A percentile compares a stretch with the other conserved stretches of the same genome.
These are phyloP conservation scores for Thoracochromis brauschi DNA, from an alignment of 2,113 vertebrate species.

Conservation along the genomic window DNA sequence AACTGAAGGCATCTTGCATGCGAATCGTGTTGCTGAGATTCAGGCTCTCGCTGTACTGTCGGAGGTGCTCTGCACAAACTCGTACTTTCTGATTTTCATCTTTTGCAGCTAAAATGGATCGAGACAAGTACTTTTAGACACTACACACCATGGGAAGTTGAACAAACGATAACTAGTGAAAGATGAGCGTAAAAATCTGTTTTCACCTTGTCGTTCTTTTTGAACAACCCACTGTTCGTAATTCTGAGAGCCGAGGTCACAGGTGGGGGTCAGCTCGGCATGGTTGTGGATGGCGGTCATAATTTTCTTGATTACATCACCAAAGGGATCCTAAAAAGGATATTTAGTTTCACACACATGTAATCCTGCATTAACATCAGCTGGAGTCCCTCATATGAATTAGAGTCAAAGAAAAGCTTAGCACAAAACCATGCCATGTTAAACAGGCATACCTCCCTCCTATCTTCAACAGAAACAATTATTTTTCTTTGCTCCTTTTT, in stretches of 20 bases:
- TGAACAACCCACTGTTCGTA: slow-evolving; percentile 92
- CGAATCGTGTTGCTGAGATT: slow-evolving; percentile 87
- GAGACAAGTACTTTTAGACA: neutral
- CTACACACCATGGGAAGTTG: neutral
- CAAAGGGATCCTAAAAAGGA: slow-evolving; percentile 86
- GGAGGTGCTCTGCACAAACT: slow-evolving; percentile 86
- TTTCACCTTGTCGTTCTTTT: slow-evolving; percentile 79
- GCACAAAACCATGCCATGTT: neutral
- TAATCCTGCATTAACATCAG: neutral
- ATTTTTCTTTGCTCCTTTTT: slow-evolving; percentile 79
- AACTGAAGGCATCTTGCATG: slow-evolving; percentile 83
- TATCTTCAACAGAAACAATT: slow-evolving; percentile 74
- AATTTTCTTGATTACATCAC: slow-evolving; percentile 80
- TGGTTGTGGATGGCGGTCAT: slow-evolving; percentile 84
- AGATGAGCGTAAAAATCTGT: neutral
- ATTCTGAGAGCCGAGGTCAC: slow-evolving; percentile 84
- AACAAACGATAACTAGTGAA: neutral
- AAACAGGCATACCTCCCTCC: slow-evolving; percentile 68
- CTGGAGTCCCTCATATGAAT: neutral
- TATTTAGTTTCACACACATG: neutral
- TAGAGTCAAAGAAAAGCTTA: neutral
- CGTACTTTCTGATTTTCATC: slow-evolving; percentile 79
- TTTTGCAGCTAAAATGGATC: slow-evolving; percentile 75
- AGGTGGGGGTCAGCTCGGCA: slow-evolving; percentile 70
- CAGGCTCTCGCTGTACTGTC: slow-evolving; percentile 88